Conservation (phyloP, 2,888 invertebrate genomes). For the Amaurobius ferox region DNA sequence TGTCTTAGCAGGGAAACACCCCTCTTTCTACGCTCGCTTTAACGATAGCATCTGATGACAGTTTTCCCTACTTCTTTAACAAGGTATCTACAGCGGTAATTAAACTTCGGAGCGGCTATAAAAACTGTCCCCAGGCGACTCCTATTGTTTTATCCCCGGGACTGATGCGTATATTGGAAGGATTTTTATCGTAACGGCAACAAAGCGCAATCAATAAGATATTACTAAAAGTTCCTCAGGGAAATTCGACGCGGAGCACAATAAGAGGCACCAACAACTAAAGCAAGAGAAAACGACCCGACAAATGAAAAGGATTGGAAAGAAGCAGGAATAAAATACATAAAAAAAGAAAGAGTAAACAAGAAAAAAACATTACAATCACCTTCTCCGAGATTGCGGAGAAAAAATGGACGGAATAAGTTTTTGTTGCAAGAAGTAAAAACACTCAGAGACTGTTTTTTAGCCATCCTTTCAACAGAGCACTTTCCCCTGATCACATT, state of each 20-base stretch:
- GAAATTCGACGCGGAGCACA: slow-evolving; percentile 63
- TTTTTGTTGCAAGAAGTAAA: slow-evolving; percentile 24
- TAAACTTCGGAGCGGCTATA: slow-evolving; percentile 42
- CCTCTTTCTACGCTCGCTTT: not conserved
- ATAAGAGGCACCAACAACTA: slow-evolving; percentile 30
- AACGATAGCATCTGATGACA: slow-evolving; percentile 21
- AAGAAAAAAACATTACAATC: slow-evolving; percentile 54
- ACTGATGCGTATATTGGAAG: slow-evolving; percentile 49
- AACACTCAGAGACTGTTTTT: slow-evolving; percentile 6
- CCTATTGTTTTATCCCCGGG: slow-evolving; percentile 23
- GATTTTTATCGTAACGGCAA: slow-evolving; percentile 33
- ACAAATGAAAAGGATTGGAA: slow-evolving; percentile 66
- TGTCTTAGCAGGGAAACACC: not conserved
- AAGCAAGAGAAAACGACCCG: slow-evolving; percentile 28
- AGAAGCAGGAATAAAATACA: slow-evolving; percentile 24
- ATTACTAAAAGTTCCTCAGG: slow-evolving; percentile 67
- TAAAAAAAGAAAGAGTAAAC: slow-evolving; percentile 16
- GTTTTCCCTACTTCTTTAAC: slow-evolving; percentile 33
- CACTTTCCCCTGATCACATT: slow-evolving; percentile 67
- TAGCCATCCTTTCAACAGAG: slow-evolving; percentile 62
- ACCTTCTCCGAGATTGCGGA: slow-evolving; percentile 66
- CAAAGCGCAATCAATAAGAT: slow-evolving; percentile 65
- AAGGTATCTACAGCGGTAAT: slow-evolving; percentile 53
- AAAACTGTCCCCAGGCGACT: slow-evolving; percentile 50
- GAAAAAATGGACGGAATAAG: slow-evolving; percentile 31